phyloP scores from a whole-genome alignment of 2,797 vertebrate species.

The Crenuchus spilurus region DNA sequence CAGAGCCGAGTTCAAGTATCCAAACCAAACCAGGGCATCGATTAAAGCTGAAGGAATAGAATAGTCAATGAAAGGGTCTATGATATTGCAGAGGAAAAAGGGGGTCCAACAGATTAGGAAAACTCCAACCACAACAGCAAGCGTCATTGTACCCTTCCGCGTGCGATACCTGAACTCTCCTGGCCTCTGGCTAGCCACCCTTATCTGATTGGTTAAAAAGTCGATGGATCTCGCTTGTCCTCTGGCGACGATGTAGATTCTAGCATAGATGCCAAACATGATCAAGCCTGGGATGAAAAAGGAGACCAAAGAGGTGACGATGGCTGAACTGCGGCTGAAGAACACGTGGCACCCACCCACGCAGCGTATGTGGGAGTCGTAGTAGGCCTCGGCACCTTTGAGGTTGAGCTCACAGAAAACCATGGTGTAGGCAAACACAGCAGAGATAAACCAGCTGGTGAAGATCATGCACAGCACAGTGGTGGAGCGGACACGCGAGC shows the following conservation, averaged over 20 bases:
- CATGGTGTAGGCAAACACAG: slow-evolving; percentile 7
- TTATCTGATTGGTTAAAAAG: slow-evolving; percentile 35
- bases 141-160: slow-evolving; percentile 60
- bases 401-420: slow-evolving; percentile 42
- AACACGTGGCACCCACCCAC: slow-evolving; percentile 51
- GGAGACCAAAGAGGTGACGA: slow-evolving; percentile 43
- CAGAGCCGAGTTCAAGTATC: slow-evolving; percentile 50
- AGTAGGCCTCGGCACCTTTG: slow-evolving; percentile 40
- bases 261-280: slow-evolving; percentile 51
- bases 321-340: slow-evolving; percentile 30
- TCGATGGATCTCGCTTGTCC: slow-evolving; percentile 48
- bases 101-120: slow-evolving; percentile 81
- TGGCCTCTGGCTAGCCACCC: slow-evolving; percentile 11
- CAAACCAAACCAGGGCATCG: slow-evolving; percentile 50
- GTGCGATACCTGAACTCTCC: neutral
- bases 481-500: slow-evolving; percentile 13
- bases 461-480: slow-evolving; percentile 44
- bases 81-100: slow-evolving; percentile 75
- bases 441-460: slow-evolving; percentile 48
- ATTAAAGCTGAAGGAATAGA: slow-evolving; percentile 53
- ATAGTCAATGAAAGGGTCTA: slow-evolving; percentile 73
- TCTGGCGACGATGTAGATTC: slow-evolving; percentile 50
- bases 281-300: slow-evolving; percentile 55
- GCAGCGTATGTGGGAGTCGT: slow-evolving; percentile 26
- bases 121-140: slow-evolving; percentile 76